A percentile compares a stretch with the other conserved stretches of the same genome.
phyloP scores from a whole-genome alignment of 1,140 invertebrate genomes.

The Coelopa frigida region DNA sequence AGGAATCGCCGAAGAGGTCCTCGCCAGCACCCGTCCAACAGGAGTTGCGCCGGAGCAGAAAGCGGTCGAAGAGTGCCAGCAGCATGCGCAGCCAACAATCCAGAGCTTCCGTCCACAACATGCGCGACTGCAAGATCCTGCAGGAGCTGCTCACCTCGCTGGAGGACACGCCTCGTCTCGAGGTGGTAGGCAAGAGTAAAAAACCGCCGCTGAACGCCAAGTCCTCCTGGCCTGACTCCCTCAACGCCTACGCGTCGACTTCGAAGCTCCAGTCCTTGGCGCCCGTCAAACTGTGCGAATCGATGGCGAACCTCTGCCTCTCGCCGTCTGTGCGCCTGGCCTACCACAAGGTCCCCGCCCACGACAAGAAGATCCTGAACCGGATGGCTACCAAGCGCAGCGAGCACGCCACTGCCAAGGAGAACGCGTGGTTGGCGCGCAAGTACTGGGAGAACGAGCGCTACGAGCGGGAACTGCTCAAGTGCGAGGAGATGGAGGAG shows the following conservation, averaged over 20 bases:
- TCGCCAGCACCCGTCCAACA: neutral
- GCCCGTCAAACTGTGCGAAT: slow-evolving; percentile 23
- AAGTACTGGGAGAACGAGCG: slow-evolving; percentile 43
- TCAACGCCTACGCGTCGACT: slow-evolving; percentile 6
- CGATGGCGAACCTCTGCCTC: slow-evolving; percentile 39
- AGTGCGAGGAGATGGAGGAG: slow-evolving; percentile 38
- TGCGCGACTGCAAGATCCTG: slow-evolving; percentile 32
- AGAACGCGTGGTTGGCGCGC: slow-evolving; percentile 39
- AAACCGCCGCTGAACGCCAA: neutral
- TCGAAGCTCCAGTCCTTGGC: neutral
- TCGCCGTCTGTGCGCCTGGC: slow-evolving; percentile 30
- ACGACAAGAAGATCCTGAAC: slow-evolving; percentile 41
- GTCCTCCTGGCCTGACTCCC: neutral
- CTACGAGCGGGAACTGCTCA: slow-evolving; percentile 31
- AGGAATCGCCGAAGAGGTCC: no score
- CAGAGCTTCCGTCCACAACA: slow-evolving; percentile 6
- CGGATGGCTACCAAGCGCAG: slow-evolving; percentile 39
- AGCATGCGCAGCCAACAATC: slow-evolving; percentile 18
- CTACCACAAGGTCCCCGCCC: slow-evolving; percentile 30
- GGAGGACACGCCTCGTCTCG: slow-evolving; percentile 2
- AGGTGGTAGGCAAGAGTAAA: slow-evolving; percentile 2
- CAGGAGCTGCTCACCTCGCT: slow-evolving; percentile 19
- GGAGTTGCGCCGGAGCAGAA: slow-evolving; percentile 7
- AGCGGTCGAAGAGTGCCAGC: slow-evolving; percentile 34
- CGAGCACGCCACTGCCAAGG: slow-evolving; percentile 32